Evolutionary conservation across 2,113 vertebrate genomes (phyloP).

Genomic region (Andinoacara biseriatus): DNA sequence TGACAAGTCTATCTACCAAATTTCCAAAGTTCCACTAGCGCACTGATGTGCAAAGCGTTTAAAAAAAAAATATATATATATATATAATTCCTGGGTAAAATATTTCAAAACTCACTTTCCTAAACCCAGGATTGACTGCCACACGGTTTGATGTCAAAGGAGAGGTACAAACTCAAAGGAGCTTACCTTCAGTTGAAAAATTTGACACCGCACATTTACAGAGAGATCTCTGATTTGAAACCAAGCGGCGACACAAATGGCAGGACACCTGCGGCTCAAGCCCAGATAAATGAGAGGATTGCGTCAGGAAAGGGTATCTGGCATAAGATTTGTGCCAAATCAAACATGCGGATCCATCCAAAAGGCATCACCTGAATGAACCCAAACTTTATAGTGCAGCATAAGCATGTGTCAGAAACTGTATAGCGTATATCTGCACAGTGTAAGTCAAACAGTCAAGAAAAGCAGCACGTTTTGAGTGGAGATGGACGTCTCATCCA

Average conservation of each 20-base stretch:
- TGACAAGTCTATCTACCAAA: too few species aligned
- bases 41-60: too few species aligned
- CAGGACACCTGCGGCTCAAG: background rate
- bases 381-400: background rate
- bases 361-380: background rate
- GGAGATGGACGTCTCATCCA: background rate
- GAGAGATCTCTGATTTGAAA: background rate
- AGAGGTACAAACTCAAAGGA: background rate
- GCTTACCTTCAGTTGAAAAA: background rate
- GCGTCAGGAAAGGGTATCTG: background rate
- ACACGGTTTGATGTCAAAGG: background rate
- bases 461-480: background rate
- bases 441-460: background rate
- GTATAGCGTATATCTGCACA: background rate
- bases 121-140: background rate
- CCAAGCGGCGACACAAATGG: background rate
- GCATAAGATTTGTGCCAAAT: background rate
- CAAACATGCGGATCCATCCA: background rate
- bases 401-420: background rate
- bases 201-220: too few species aligned
- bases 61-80: too few species aligned
- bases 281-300: background rate
- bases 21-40: too few species aligned
- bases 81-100: too few species aligned
- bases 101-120: background rate